A percentile compares a stretch with the other conserved stretches of the same genome.
Conservation (phyloP, 2,113 vertebrate genomes). For the Paratilapia polleni region DNA sequence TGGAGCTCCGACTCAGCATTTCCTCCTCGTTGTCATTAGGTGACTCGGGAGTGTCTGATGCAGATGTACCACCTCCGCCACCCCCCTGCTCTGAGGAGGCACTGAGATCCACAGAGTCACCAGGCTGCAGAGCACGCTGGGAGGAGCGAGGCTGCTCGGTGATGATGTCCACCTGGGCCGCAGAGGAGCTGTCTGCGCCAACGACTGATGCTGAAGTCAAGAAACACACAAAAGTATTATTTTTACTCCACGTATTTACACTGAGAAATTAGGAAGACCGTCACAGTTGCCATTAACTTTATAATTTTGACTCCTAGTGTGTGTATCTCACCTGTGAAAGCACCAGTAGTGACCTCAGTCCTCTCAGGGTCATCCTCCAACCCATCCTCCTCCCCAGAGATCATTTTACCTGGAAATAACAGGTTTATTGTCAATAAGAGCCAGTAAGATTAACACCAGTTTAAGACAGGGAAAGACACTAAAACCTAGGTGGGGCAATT, state of each 20-base stretch:
- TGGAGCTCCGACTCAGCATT: constrained; percentile 90
- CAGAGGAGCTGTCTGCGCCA: constrained; percentile 79
- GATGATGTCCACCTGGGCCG: constrained; percentile 88
- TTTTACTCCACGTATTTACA: neutral
- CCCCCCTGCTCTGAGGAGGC: constrained; percentile 84
- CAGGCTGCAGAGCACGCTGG: constrained; percentile 90
- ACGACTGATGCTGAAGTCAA: constrained; percentile 81
- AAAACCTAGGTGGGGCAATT: neutral
- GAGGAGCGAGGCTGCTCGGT: constrained; percentile 93
- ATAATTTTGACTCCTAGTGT: neutral
- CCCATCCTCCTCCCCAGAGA: constrained; percentile 90
- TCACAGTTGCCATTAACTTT: neutral
- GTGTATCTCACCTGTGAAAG: constrained; percentile 84
- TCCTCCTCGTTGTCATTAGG: constrained; percentile 80
- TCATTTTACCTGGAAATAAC: constrained; percentile 86
- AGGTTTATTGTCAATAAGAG: neutral
- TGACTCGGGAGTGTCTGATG: constrained; percentile 73
- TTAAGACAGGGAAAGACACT: neutral
- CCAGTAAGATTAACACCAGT: neutral
- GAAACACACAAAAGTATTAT: neutral
- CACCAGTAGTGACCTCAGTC: constrained; percentile 84
- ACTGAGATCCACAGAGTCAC: constrained; percentile 88
- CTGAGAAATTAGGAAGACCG: neutral
- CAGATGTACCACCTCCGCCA: constrained; percentile 79
- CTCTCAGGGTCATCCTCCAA: constrained; percentile 93